These are phyloP conservation scores for Pantherophis vulpinus DNA, from an alignment of 2,797 vertebrate genomes.

Conservation along the genomic window DNA sequence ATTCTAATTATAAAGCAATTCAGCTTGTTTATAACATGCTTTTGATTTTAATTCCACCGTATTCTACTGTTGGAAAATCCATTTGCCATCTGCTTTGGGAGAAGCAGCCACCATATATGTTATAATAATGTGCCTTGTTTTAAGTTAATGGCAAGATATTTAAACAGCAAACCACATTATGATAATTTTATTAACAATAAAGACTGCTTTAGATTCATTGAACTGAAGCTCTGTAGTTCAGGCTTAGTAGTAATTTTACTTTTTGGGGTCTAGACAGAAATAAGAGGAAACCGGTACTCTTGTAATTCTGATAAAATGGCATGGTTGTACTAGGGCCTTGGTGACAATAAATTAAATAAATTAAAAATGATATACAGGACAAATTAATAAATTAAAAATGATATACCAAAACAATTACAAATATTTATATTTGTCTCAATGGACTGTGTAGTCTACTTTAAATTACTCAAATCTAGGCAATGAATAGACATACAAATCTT, in stretches of 20 bases:
- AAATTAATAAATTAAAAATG: background rate
- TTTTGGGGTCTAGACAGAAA: background rate
- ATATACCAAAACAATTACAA: background rate
- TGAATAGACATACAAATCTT: no score
- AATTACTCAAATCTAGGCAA: background rate
- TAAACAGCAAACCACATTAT: slow-evolving; percentile 18
- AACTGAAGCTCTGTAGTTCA: background rate
- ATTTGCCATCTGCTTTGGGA: slow-evolving; percentile 58
- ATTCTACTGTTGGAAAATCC: slow-evolving; percentile 62
- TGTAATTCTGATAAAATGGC: background rate
- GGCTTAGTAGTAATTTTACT: slow-evolving; percentile 4
- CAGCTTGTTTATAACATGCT: slow-evolving; percentile 52
- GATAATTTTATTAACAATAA: background rate
- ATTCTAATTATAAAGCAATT: slow-evolving; percentile 51
- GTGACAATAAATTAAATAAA: background rate
- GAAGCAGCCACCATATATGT: slow-evolving; percentile 37
- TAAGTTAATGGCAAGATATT: slow-evolving; percentile 26
- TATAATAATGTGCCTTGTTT: slow-evolving; percentile 45
- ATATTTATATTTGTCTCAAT: background rate
- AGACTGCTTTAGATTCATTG: slow-evolving; percentile 37
- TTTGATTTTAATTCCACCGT: slow-evolving; percentile 61
- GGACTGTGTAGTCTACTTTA: background rate
- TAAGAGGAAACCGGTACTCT: background rate
- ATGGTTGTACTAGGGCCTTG: no score
- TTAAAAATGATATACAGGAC: background rate